phyloP scores from a whole-genome alignment of 2,888 invertebrate genomes.

The Drosophila yooni region DNA sequence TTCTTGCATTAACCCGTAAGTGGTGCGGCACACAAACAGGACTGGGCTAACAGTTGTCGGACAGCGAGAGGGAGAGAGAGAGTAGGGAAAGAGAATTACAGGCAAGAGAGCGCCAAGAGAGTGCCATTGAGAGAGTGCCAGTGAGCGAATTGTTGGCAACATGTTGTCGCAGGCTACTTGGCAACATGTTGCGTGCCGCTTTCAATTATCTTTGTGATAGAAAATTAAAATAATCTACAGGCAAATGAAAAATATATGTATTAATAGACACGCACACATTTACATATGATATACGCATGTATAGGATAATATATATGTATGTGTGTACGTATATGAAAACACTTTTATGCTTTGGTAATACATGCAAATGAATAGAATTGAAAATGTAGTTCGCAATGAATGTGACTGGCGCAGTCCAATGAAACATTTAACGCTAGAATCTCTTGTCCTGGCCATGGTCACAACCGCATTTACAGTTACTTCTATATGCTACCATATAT shows the following conservation, averaged over 20 bases:
- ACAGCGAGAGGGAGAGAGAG: slow-evolving; percentile 6
- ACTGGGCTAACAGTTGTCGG: slow-evolving; percentile 36
- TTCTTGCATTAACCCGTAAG: slow-evolving; percentile 67
- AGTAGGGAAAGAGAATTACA: neutral
- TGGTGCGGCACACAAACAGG: slow-evolving; percentile 19
- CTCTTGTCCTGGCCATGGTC: slow-evolving; percentile 45
- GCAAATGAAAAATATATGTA: slow-evolving; percentile 17
- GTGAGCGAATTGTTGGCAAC: slow-evolving; percentile 47
- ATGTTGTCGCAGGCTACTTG: slow-evolving; percentile 19
- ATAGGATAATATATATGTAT: slow-evolving; percentile 3
- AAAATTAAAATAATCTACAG: slow-evolving; percentile 75
- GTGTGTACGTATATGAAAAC: neutral
- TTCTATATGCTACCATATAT: slow-evolving; percentile 18
- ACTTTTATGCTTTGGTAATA: slow-evolving; percentile 30
- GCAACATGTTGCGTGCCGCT: slow-evolving; percentile 60
- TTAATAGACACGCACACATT: slow-evolving; percentile 6
- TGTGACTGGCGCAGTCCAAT: slow-evolving; percentile 17
- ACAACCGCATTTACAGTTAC: slow-evolving; percentile 47
- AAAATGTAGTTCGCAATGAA: slow-evolving; percentile 47
- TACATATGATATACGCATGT: neutral
- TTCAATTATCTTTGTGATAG: slow-evolving; percentile 61
- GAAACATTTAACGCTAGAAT: slow-evolving; percentile 32
- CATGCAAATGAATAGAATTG: slow-evolving; percentile 65
- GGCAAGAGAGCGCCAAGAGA: slow-evolving; percentile 5
- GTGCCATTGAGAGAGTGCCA: neutral